Evolutionary conservation across 2,888 invertebrate species (phyloP), one percentile per base, ranked within the genome.

Genomic region (Pristionchus japonicus): DNA sequence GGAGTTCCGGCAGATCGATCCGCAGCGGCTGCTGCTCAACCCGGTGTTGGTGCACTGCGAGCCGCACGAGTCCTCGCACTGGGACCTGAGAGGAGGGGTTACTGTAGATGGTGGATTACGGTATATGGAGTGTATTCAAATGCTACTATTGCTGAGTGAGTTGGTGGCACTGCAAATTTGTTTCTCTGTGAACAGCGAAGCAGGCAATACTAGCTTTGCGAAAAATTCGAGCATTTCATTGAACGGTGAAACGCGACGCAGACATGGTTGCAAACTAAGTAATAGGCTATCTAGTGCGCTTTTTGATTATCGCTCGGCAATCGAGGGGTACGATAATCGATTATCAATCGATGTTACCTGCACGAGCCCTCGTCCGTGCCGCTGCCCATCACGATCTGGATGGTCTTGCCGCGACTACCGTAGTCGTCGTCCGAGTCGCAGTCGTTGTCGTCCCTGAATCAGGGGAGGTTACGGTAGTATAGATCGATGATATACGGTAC

Each of bases 1-100:
- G 7, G 67, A 52, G 40, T 67, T 74, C 74, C 20, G 15, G 43
- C 88, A 88, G 37, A 84, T 84, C 4, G 52, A 57, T 13, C 70
- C 85, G 77, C 88, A 88, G 1, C 85, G 82, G 17, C 15, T 27
- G 70, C 84, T 43, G 74, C 74, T 70, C 40, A 67, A 57, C 20
- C 88, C 83, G 85, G 37, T 70, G 31, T 31, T 31, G 40, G 61
- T 34, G 88, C 88, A 88, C 85, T 88, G 88, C 40, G 83, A n/a
- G 17, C 57, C 43, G 88, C 88, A 88, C 74, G 80, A 67, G 27
- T 34, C 67, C 85, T 84, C 67, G 88, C 88, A 88, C n/a, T 88
- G 67, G 31, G 67, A 70, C 49, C 86, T 86, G 85, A 49, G 52
- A 20, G 31, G 64, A 64, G 57, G n/a, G 34, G 34, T 37, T 74